Percentiles rank a stretch among this genome's conserved stretches.
Evolutionary conservation across 2,888 invertebrate genomes (phyloP).

Genomic region (Spialia ferax): DNA sequence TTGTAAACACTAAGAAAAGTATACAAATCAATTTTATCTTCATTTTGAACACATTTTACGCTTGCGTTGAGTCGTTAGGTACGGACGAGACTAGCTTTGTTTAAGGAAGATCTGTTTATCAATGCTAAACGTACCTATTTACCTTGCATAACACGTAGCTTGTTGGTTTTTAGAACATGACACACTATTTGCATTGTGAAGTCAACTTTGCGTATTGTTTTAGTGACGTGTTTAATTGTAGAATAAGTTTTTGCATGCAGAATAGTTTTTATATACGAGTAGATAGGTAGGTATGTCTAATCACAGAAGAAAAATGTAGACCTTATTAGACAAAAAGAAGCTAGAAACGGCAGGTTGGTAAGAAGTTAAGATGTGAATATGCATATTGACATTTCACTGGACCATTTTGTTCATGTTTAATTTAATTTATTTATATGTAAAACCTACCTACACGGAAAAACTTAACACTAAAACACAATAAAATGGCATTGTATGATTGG

Average conservation of each 20-base stretch:
- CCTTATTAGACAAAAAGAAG: too few relatives aligned
- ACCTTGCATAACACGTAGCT: constrained; percentile 54
- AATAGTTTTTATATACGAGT: too few relatives aligned
- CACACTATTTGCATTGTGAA: constrained; percentile 24
- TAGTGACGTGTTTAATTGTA: constrained; percentile 18
- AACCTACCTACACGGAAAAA: too few relatives aligned
- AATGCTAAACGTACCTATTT: constrained; percentile 55
- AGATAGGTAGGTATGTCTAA: too few relatives aligned
- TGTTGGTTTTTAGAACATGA: constrained; percentile 23
- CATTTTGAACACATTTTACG: constrained; percentile 56
- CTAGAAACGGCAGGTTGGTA: too few relatives aligned
- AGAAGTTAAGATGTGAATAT: too few relatives aligned
- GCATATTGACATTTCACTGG: too few relatives aligned
- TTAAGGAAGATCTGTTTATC: constrained; percentile 59
- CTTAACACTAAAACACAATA: too few relatives aligned
- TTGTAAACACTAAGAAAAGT: constrained; percentile 59
- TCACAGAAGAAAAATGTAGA: too few relatives aligned
- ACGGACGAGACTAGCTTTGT: constrained; percentile 42
- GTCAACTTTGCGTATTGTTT: constrained; percentile 7
- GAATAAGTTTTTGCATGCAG: not conserved
- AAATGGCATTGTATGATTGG: too few relatives aligned
- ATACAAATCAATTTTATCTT: constrained; percentile 56
- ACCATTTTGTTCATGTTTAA: too few relatives aligned
- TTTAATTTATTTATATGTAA: too few relatives aligned
- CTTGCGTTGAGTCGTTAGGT: constrained; percentile 39